Percentiles rank a stretch among this genome's conserved stretches.
Conservation (phyloP, 2,113 vertebrate genomes). For the Caloenas nicobarica region DNA sequence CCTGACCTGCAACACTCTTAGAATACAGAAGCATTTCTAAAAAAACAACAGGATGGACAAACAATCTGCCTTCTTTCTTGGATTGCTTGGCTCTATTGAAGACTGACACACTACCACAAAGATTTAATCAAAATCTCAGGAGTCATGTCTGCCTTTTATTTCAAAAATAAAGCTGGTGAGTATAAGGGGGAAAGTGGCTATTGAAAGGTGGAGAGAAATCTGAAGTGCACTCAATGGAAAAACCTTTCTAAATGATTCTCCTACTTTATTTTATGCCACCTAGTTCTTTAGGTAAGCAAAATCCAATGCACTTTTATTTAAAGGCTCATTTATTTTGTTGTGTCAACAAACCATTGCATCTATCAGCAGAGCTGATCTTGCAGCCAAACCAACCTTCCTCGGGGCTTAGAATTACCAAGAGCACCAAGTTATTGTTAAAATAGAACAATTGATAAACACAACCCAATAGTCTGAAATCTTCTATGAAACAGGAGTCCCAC, state of each 20-base stretch:
- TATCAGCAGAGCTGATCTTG: background rate
- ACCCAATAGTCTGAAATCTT: background rate
- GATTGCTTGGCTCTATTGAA: background rate
- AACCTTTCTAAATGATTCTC: background rate
- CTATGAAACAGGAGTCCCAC: background rate
- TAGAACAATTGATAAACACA: background rate
- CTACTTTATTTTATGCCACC: background rate
- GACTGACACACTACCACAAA: background rate
- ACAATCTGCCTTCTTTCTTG: background rate
- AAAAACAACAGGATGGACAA: background rate
- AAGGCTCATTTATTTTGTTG: slow-evolving; percentile 1
- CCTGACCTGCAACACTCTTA: background rate
- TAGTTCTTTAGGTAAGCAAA: background rate
- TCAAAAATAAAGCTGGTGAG: background rate
- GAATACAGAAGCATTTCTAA: background rate
- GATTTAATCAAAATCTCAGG: background rate
- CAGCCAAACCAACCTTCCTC: background rate
- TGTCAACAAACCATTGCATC: background rate
- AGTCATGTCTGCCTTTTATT: background rate
- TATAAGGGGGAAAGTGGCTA: background rate
- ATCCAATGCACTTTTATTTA: background rate
- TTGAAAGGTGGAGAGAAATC: background rate
- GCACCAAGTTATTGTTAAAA: background rate
- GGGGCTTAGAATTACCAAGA: background rate
- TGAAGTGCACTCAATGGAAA: background rate